These are phyloP conservation scores for Sinelater perroti DNA, from an alignment of 2,888 invertebrate genomes.

Conservation along the genomic window DNA sequence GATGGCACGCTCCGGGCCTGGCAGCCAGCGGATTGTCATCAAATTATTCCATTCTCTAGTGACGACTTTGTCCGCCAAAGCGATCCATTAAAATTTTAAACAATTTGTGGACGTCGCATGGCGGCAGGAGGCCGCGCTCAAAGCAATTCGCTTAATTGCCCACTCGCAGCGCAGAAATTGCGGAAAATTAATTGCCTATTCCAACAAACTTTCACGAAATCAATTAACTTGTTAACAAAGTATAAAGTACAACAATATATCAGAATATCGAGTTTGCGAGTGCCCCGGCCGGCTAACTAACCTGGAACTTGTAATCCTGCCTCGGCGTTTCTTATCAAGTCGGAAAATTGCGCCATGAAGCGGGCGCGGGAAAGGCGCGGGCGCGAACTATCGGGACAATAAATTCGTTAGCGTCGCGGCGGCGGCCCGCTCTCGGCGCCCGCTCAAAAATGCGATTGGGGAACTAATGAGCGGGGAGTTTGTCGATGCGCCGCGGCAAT, in stretches of 20 bases:
- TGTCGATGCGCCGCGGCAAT: background rate
- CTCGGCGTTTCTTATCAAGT: conserved; percentile 8
- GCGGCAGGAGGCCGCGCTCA: too few species aligned
- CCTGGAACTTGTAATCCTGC: conserved; percentile 20
- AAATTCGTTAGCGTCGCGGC: background rate
- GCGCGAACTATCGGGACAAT: background rate
- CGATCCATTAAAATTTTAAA: too few species aligned
- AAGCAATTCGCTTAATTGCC: conserved; percentile 14
- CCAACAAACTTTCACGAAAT: conserved; percentile 18
- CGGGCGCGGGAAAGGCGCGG: too few species aligned
- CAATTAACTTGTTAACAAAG: conserved; percentile 27
- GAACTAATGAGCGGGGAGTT: background rate
- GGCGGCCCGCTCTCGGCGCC: too few species aligned
- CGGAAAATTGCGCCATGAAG: conserved; percentile 6
- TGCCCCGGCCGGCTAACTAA: conserved; percentile 24
- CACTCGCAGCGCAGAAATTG: conserved; percentile 14
- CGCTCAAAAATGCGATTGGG: background rate
- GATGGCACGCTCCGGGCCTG: too few species aligned
- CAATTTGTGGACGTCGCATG: too few species aligned
- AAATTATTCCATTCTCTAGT: too few species aligned
- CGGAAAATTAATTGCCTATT: conserved; percentile 24
- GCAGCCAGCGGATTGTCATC: too few species aligned
- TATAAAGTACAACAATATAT: conserved; percentile 27
- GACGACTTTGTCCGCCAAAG: too few species aligned
- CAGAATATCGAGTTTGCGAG: conserved; percentile 24